Evolutionary conservation across 2,888 invertebrate genomes (phyloP), one percentile per base, ranked within the genome.

Genomic region (Volucella zonaria): DNA sequence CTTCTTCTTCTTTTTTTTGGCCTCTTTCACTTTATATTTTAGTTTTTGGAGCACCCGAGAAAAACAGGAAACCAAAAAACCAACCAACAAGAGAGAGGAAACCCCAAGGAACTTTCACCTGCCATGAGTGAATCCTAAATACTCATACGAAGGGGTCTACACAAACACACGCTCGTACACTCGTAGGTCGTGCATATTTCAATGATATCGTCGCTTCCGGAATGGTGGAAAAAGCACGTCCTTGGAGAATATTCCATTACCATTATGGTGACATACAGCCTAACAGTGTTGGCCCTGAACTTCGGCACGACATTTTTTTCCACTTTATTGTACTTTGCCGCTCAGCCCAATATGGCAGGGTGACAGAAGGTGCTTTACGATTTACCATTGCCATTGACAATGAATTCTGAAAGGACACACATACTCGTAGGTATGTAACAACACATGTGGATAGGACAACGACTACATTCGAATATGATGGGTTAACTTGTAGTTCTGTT

Each of bases 221-320:
- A 10, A 18, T 40, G 38, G 40, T 38, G 6, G 47, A 18, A 45
- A 68, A 42, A 18, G 31, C 31, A 52, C 52, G 70, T 71, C 66
- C 66, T 79, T 74, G 18, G 52, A 79, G 82, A 76, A 67, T 51
- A 51, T 70, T 75, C 51, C 64, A 56, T 49, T 76, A 66, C 70
- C 74, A 79, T 74, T 74, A 62, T 73, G 49, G 54, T 62, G 62
- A 49, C 68, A 70, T 54, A 9, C 14, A 64, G 70, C 47, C 68
- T 70, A 47, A 83, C 79, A 83, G 73, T 42, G 59, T 43, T 54
- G 75, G 12, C 79, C 82, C 49, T 83, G 82, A 83, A 83, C 70
- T 70, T 47, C 40, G 12, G n/a, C 14, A 23, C 43, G 54, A 54
- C 51, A 61, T 15, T 14, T 43, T 14, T 47, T 10, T 38, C 40